A percentile compares a stretch with the other conserved stretches of the same genome.
Conservation (phyloP, 2,888 invertebrate genomes). For the Mystacides longicornis region DNA sequence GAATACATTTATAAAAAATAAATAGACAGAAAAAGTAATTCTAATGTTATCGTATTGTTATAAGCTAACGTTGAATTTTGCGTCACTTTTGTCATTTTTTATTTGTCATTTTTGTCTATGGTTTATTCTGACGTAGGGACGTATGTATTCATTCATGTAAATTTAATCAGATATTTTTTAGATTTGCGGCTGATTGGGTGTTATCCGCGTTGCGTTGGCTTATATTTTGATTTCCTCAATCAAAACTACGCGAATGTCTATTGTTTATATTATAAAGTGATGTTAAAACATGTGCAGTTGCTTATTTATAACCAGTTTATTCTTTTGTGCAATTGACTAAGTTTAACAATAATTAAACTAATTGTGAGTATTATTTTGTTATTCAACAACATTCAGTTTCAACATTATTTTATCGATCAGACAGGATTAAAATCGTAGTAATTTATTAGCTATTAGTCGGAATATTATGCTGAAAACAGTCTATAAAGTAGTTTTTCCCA, state of each 20-base stretch:
- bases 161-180: background rate
- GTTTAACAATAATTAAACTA: background rate
- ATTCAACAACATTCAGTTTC: background rate
- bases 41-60: no score
- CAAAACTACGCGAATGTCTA: background rate
- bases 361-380: background rate
- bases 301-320: background rate
- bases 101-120: no score
- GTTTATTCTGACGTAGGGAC: background rate
- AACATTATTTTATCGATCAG: background rate
- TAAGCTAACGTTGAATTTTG: no score
- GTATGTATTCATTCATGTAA: background rate
- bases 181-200: background rate
- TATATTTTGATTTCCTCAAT: background rate
- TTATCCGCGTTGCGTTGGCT: background rate
- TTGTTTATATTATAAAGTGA: background rate
- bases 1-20: no score
- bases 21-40: no score
- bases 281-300: background rate
- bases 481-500: no score
- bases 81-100: no score
- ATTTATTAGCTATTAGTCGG: no score
- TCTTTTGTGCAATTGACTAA: background rate
- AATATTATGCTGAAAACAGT: no score
- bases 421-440: no score